phyloP scores from a whole-genome alignment of 2,797 vertebrate species.

The Graptemys geographica region DNA sequence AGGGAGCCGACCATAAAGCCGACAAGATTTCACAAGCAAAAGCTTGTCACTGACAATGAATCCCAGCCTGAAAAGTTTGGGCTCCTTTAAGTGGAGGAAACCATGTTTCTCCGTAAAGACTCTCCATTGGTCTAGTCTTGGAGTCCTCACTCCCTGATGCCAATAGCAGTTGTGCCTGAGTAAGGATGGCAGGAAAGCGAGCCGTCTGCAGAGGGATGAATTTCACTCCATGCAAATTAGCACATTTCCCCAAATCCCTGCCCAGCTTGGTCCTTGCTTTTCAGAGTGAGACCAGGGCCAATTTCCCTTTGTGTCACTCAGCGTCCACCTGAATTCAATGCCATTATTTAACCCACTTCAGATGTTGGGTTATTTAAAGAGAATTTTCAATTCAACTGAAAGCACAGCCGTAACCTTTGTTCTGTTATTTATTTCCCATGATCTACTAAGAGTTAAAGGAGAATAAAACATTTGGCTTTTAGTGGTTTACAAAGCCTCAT shows the following conservation, averaged over 20 bases:
- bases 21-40: neutral
- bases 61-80: neutral
- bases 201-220: fast-evolving
- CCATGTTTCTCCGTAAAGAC: fast-evolving
- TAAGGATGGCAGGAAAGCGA: fast-evolving
- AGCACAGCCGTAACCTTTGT: neutral
- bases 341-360: constrained; percentile 3
- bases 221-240: fast-evolving
- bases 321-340: constrained; percentile 30
- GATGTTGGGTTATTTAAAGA: neutral
- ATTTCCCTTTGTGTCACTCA: constrained; percentile 42
- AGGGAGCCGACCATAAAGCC: neutral
- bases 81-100: neutral
- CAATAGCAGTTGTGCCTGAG: neutral
- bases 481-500: constrained; percentile 82
- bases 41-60: neutral
- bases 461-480: constrained; percentile 74
- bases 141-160: neutral
- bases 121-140: neutral
- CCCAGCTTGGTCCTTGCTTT: fast-evolving
- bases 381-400: constrained; percentile 22
- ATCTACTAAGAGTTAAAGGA: constrained; percentile 65
- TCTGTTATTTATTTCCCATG: neutral
- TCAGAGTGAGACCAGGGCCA: constrained; percentile 18
- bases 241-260: fast-evolving